Evolutionary conservation across 2,113 vertebrate genomes (phyloP).

Genomic region (Ictalurus furcatus): DNA sequence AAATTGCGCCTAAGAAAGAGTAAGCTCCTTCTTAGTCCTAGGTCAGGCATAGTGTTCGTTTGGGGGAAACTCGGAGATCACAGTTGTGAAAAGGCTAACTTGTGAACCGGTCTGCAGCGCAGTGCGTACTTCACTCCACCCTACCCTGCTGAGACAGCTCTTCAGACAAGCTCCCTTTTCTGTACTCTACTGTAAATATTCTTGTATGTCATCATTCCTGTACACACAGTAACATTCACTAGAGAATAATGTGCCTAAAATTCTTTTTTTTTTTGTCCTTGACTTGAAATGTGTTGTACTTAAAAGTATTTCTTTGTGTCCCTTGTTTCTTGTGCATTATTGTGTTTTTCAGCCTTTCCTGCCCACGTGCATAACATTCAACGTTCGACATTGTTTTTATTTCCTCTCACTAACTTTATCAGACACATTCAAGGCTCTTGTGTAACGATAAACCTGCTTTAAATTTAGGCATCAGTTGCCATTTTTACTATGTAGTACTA

Average conservation of each 20-base stretch:
- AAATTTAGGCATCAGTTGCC: background rate
- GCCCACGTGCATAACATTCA: background rate
- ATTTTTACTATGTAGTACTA: background rate
- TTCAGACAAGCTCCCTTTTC: slow-evolving; percentile 29
- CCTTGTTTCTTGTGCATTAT: slow-evolving; percentile 49
- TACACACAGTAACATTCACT: slow-evolving; percentile 43
- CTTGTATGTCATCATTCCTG: slow-evolving; percentile 48
- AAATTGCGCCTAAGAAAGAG: background rate
- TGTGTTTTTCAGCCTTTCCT: background rate
- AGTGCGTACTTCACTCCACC: background rate
- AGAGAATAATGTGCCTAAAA: slow-evolving; percentile 51
- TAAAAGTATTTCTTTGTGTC: slow-evolving; percentile 55
- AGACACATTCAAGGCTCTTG: background rate
- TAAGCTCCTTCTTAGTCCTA: background rate
- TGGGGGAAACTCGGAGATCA: background rate
- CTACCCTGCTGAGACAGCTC: slow-evolving; percentile 9
- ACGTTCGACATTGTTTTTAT: background rate
- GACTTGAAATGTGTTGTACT: slow-evolving; percentile 44
- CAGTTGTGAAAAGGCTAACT: background rate
- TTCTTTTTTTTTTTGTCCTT: slow-evolving; percentile 15
- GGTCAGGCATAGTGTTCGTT: slow-evolving; percentile 10
- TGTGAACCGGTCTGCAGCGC: slow-evolving; percentile 6
- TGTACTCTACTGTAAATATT: slow-evolving; percentile 45
- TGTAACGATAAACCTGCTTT: slow-evolving; percentile 7
- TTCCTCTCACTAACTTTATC: background rate